Percentiles rank a stretch among this genome's conserved stretches.
Conservation (phyloP, 2,797 vertebrate species). For the Channa striata region DNA sequence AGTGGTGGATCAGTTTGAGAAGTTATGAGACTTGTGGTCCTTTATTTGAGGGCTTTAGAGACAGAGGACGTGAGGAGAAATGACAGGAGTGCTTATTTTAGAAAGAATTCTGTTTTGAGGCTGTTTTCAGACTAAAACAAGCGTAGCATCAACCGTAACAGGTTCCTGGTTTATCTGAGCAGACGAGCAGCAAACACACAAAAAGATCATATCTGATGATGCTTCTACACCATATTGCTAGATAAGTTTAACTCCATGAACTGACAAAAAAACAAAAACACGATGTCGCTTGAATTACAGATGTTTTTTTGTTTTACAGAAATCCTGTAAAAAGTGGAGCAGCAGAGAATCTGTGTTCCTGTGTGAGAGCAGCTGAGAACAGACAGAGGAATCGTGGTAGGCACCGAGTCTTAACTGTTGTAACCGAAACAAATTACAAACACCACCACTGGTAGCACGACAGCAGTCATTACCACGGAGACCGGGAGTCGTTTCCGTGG, state of each 20-base stretch:
- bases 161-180: constrained; percentile 24
- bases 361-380: constrained; percentile 18
- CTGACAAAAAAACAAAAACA: not conserved
- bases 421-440: constrained; percentile 12
- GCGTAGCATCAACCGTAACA: not conserved
- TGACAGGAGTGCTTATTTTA: not conserved
- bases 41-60: constrained; percentile 11
- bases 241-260: not conserved
- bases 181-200: constrained; percentile 10
- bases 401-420: constrained; percentile 25
- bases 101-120: not conserved
- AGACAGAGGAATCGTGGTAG: constrained; percentile 30
- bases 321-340: not conserved
- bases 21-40: not conserved
- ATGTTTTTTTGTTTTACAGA: too few relatives aligned
- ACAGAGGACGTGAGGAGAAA: not conserved
- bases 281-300: not conserved
- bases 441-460: constrained; percentile 4
- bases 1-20: not conserved
- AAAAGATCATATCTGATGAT: not conserved
- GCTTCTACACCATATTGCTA: not conserved
- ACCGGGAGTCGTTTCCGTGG: constrained; percentile 41
- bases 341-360: not conserved
- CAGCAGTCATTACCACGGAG: constrained; percentile 53
- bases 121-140: not conserved